Base-by-base conservation (phyloP, 2,888 invertebrate species). In the Eristalinus aeneus region DNA sequence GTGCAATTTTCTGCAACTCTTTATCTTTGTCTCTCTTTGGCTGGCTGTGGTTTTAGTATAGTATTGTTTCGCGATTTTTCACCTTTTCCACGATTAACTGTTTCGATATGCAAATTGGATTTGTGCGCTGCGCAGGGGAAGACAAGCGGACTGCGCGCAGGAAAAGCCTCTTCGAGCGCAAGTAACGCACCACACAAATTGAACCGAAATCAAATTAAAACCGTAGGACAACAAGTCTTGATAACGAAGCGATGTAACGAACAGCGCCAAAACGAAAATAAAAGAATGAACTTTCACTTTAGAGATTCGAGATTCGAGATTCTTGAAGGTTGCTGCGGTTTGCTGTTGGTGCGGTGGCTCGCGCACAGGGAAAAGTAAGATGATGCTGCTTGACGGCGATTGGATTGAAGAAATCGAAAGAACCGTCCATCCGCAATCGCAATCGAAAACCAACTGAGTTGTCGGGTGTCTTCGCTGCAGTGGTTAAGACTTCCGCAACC, bases 371-470 rank as follows among this genome's bases (percentile, higher is more conserved):
- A 81, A 46, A 86, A 86, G 77, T 78, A 81, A 81, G 60, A 71
- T 76, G 46, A 16, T 46, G 46, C 39, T 39, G 39, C 11, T 34
- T 12, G 22, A n/a, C 32, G 20, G 12, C 20, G 36, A 36, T 20
- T 58, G 46, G 46, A 46, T 16, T 46, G 16, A 16, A 16, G 46
- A 46, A 63, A 72, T 61, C 72, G 72, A 85, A 80, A 56, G 31
- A 81, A 77, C 88, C 76, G 85, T 89, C 89, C 88, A 87, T 88
- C 88, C 88, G 88, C 88, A 88, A 88, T 88, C 88, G 88, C 89
- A 82, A 88, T 76, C 89, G 75, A 88, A 87, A 83, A 84, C 78
- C 86, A 89, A 89, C 89, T 89, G 88, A 89, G 77, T 78, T 82
- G 87, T 87, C 72, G 79, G 78, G 80, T 81, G 67, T 75, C 78